Evolutionary conservation across 1,140 invertebrate species (phyloP).

Genomic region (Lasioglossum albipes): DNA sequence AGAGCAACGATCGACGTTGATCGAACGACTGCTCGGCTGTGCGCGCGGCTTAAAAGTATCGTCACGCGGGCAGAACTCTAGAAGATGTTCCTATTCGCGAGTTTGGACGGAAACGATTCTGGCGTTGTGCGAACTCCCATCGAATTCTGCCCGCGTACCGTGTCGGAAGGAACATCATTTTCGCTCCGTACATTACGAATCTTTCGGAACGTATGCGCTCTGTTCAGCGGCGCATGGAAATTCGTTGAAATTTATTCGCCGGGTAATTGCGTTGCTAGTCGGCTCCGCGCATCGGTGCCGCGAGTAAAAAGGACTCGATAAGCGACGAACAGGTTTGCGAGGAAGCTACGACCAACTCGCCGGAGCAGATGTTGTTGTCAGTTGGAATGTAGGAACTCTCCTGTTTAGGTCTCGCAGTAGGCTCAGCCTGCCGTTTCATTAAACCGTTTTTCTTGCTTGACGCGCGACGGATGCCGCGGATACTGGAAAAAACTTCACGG

Average conservation of each 20-base stretch:
- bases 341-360: slow-evolving; percentile 30
- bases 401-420: background rate
- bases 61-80: slow-evolving; percentile 29
- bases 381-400: slow-evolving; percentile 1
- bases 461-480: background rate
- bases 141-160: slow-evolving; percentile 48
- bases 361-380: slow-evolving; percentile 32
- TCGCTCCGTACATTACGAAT: slow-evolving; percentile 75
- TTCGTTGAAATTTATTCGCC: slow-evolving; percentile 44
- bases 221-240: slow-evolving; percentile 35
- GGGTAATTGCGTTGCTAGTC: slow-evolving; percentile 29
- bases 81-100: background rate
- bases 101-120: no score
- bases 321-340: slow-evolving; percentile 43
- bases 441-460: background rate
- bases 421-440: background rate
- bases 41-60: slow-evolving; percentile 34
- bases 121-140: background rate
- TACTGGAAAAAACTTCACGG: background rate
- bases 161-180: slow-evolving; percentile 22
- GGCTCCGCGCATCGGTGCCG: slow-evolving; percentile 35
- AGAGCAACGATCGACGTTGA: background rate
- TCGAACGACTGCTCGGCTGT: slow-evolving; percentile 17
- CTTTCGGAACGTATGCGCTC: slow-evolving; percentile 72
- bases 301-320: slow-evolving; percentile 35